Percentiles rank a stretch among this genome's conserved stretches.
Conservation (phyloP, 2,797 vertebrate genomes). For the Neopelma chrysocephalum region DNA sequence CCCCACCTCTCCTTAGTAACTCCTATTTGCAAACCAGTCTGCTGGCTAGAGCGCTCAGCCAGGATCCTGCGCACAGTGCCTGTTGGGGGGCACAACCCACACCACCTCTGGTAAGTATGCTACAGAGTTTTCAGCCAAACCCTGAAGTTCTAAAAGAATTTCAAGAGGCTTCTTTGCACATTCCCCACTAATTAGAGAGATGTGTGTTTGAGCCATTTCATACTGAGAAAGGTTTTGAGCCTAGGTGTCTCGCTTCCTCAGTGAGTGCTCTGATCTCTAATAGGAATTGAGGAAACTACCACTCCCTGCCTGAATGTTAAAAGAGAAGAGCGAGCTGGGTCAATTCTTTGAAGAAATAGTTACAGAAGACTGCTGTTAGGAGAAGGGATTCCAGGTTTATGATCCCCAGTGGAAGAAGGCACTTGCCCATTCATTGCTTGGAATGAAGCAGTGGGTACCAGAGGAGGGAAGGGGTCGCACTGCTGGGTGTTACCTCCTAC, state of each 20-base stretch:
- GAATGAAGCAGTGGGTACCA: background rate
- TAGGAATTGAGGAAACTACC: background rate
- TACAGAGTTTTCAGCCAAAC: background rate
- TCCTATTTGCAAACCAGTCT: background rate
- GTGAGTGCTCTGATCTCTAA: background rate
- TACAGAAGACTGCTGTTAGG: background rate
- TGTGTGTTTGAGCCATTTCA: background rate
- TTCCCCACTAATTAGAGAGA: constrained; percentile 9
- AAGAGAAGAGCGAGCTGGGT: background rate
- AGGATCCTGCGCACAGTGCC: rapidly evolving
- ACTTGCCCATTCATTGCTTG: background rate
- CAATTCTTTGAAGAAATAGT: constrained; percentile 23
- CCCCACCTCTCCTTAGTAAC: background rate
- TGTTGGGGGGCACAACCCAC: rapidly evolving
- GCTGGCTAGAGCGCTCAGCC: background rate
- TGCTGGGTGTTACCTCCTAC: background rate
- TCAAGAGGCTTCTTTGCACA: background rate
- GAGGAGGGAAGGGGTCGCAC: background rate
- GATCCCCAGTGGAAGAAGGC: background rate
- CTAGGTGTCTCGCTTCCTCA: background rate
- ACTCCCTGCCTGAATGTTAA: background rate
- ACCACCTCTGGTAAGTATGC: rapidly evolving
- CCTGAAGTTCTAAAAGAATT: background rate
- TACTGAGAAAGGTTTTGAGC: background rate
- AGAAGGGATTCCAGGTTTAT: background rate